Evolutionary conservation across 2,888 invertebrate genomes (phyloP).

Genomic region (Agrilus cyanescens): DNA sequence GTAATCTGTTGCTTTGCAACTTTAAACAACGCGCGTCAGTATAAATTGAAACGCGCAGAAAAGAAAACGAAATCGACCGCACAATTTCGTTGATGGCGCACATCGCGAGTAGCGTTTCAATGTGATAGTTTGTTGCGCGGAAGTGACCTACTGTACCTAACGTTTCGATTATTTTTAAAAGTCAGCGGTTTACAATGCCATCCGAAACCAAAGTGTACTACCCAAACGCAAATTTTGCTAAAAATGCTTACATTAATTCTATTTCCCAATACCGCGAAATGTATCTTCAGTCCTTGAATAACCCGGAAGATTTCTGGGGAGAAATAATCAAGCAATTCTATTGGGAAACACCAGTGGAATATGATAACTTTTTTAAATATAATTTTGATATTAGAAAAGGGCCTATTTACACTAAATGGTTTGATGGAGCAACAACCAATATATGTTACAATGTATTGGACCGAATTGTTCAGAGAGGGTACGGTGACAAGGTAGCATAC

Average conservation of each 20-base stretch:
- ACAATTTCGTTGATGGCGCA: slow-evolving; percentile 1
- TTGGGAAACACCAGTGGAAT: slow-evolving; percentile 72
- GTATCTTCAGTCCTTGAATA: slow-evolving; percentile 75
- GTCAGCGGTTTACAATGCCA: slow-evolving; percentile 35
- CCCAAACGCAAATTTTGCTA: slow-evolving; percentile 44
- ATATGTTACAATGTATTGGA: slow-evolving; percentile 93
- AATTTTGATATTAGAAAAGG: slow-evolving; percentile 88
- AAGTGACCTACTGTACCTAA: too few species aligned
- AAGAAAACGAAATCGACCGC: slow-evolving; percentile 2
- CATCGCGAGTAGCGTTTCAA: neutral
- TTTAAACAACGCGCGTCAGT: too few species aligned
- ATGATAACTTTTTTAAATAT: slow-evolving; percentile 70
- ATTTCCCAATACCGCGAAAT: slow-evolving; percentile 69
- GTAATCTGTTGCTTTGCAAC: too few species aligned
- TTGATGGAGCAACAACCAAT: slow-evolving; percentile 91
- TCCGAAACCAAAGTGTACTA: slow-evolving; percentile 45
- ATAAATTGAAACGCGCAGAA: too few species aligned
- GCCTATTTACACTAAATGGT: slow-evolving; percentile 84
- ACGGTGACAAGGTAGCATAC: slow-evolving; percentile 84
- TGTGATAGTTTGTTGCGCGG: too few species aligned
- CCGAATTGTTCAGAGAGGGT: slow-evolving; percentile 76
- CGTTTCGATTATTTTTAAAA: too few species aligned
- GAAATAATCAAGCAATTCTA: slow-evolving; percentile 86
- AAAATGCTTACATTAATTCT: slow-evolving; percentile 52
- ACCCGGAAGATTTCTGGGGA: slow-evolving; percentile 88